Evolutionary conservation across 2,888 invertebrate species (phyloP).

Genomic region (Heliconius ismenius): DNA sequence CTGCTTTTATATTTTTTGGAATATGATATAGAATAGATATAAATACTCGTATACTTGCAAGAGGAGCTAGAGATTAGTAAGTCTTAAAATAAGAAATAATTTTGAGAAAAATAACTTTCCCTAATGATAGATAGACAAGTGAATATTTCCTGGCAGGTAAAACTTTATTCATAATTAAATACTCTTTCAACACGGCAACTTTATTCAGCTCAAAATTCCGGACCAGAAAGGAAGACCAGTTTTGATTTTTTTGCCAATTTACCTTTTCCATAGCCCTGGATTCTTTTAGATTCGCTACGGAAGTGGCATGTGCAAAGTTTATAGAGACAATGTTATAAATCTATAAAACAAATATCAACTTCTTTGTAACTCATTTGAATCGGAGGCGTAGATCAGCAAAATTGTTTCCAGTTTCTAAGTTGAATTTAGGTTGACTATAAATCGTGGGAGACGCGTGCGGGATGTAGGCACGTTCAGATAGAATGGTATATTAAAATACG

Average conservation of each 20-base stretch:
- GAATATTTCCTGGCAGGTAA: too few relatives aligned
- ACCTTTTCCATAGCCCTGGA: not conserved
- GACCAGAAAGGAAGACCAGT: too few relatives aligned
- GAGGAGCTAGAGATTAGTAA: too few relatives aligned
- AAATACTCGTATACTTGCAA: not conserved
- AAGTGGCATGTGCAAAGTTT: not conserved
- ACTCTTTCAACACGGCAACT: too few relatives aligned
- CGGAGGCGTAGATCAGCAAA: slow-evolving; percentile 49
- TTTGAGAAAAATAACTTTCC: too few relatives aligned
- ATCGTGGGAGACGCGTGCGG: slow-evolving; percentile 52
- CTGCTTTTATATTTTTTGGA: not conserved
- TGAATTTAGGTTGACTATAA: slow-evolving; percentile 57
- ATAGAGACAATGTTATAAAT: slow-evolving; percentile 33
- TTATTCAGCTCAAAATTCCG: too few relatives aligned
- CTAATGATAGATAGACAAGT: too few relatives aligned
- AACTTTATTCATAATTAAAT: too few relatives aligned
- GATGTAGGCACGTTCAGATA: slow-evolving; percentile 40
- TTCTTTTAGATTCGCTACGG: not conserved
- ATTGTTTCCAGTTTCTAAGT: slow-evolving; percentile 55
- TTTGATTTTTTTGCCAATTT: not conserved
- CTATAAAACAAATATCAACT: slow-evolving; percentile 42
- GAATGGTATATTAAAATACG: slow-evolving; percentile 13
- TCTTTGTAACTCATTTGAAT: slow-evolving; percentile 42
- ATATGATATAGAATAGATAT: not conserved
- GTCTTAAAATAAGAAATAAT: too few relatives aligned